Percentiles rank a stretch among this genome's conserved stretches.
phyloP scores from a whole-genome alignment of 2,113 vertebrate genomes.

The Seriola rivoliana region DNA sequence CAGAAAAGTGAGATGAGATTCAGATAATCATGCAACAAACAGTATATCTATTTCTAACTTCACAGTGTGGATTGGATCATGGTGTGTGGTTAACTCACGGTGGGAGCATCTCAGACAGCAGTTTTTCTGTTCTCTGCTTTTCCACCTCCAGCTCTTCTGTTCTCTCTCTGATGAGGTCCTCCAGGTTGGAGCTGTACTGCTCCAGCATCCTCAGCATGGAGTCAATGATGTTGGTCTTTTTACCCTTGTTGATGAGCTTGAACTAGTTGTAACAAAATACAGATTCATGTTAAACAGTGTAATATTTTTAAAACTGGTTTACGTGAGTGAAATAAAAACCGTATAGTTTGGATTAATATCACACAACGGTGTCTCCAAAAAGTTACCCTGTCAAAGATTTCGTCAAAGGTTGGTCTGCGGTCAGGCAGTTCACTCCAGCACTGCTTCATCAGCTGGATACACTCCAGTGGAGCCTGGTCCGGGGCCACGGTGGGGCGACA shows the following conservation, averaged over 20 bases:
- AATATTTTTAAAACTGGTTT: neutral
- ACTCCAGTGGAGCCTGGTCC: slow-evolving; percentile 90
- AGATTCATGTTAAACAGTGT: neutral
- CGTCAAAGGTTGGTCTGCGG: slow-evolving; percentile 88
- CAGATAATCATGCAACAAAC: neutral
- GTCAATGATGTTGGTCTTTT: slow-evolving; percentile 96
- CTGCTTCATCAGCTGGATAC: slow-evolving; percentile 95
- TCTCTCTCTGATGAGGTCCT: slow-evolving; percentile 92
- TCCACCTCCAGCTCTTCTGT: slow-evolving; percentile 95
- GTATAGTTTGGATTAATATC: neutral
- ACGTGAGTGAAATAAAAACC: neutral
- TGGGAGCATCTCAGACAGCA: slow-evolving; percentile 94
- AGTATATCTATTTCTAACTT: neutral
- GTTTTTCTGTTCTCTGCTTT: slow-evolving; percentile 95
- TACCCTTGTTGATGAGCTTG: slow-evolving; percentile 95
- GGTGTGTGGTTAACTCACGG: slow-evolving; percentile 85
- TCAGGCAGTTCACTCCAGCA: slow-evolving; percentile 93
- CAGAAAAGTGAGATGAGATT: neutral
- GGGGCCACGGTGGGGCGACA: slow-evolving; percentile 90
- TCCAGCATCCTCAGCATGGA: slow-evolving; percentile 96
- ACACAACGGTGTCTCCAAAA: neutral
- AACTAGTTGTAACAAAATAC: slow-evolving; percentile 81
- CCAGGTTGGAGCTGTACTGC: slow-evolving; percentile 95
- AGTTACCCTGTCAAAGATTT: slow-evolving; percentile 91
- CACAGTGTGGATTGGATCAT: neutral